Base-by-base conservation (phyloP, 2,113 vertebrate genomes). In the Gopherus flavomarginatus region DNA sequence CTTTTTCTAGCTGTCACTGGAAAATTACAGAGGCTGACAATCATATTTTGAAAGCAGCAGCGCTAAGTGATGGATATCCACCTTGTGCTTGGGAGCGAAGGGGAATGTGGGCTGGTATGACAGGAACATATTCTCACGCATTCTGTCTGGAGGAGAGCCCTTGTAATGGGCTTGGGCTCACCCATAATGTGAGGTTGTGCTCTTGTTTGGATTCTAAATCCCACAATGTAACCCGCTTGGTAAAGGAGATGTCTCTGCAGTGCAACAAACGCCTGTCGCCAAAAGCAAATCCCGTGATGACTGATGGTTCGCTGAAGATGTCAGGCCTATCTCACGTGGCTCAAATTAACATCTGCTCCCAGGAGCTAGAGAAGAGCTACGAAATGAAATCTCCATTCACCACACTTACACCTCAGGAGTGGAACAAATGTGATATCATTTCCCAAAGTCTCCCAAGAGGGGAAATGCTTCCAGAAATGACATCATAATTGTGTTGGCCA, bases 1-100 rank as follows among this genome's bases (percentile, higher is more conserved):
- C 97, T 95, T 97, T 96, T 96, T 97, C 90, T 95, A 96, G 93
- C 96, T 98, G 97, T 98, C 98, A 96, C 96, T 94, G 97, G 97
- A 86, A 97, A 97, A 97, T 97, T 96, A 96, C 97, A 94, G 97
- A 89, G 97, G 95, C 97, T 94, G 96, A 81, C 92, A 86, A 94
- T 94, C 97, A 96, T 98, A 98, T 98, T 98, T 98, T 98, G 98
- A 98, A 98, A 92, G n/a, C 83, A 56, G 94, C 59, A 1, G 77
- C 87, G 86, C 98, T 98, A 98, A 98, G 98, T 98, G 98, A 98
- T 98, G 98, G 97, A 98, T 98, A 98, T 98, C 98, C 98, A 86
- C 90, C 52, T 86, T n/a, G 85, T 4, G 21, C 83, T 4, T 53
- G 75, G 81, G 87, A 93, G 81, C 2, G 0, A 2, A 31, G 57